phyloP scores from a whole-genome alignment of 2,888 invertebrate genomes.

The Latrodectus elegans region DNA sequence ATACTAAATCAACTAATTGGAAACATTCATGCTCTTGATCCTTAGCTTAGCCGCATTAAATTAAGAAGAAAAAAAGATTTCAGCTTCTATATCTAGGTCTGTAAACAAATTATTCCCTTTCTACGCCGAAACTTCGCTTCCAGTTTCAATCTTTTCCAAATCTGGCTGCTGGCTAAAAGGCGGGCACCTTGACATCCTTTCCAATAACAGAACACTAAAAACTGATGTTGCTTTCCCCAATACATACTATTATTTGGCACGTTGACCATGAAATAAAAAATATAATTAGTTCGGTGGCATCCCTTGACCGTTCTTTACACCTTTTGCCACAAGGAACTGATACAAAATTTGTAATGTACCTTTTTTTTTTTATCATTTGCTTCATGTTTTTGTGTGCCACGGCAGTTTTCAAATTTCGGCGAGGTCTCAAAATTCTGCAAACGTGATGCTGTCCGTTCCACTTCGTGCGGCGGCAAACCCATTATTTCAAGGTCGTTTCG shows the following conservation, averaged over 20 bases:
- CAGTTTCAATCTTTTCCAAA: not conserved
- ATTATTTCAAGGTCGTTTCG: constrained; percentile 65
- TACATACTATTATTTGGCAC: constrained; percentile 59
- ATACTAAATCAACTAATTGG: no score
- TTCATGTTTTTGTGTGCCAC: constrained; percentile 41
- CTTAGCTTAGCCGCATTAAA: no score
- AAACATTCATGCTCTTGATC: no score
- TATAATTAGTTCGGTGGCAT: constrained; percentile 42
- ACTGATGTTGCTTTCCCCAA: constrained; percentile 7
- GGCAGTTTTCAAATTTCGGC: constrained; percentile 52
- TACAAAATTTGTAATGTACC: not conserved
- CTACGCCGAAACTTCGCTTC: no score
- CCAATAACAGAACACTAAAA: not conserved
- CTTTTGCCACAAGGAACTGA: not conserved
- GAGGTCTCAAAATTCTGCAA: constrained; percentile 34
- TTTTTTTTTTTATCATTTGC: constrained; percentile 2
- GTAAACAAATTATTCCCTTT: no score
- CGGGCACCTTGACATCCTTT: constrained; percentile 64
- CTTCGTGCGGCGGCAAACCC: constrained; percentile 41
- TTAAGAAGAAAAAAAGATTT: no score
- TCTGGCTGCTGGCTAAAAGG: constrained; percentile 20
- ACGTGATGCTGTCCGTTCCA: constrained; percentile 64
- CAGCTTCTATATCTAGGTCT: no score
- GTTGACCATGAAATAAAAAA: constrained; percentile 57
- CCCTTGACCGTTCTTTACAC: constrained; percentile 24